Evolutionary conservation across 92 coral and sea anemone species (phyloP), one percentile per base, ranked within the genome.

Genomic region (Paragorgia papillata): DNA sequence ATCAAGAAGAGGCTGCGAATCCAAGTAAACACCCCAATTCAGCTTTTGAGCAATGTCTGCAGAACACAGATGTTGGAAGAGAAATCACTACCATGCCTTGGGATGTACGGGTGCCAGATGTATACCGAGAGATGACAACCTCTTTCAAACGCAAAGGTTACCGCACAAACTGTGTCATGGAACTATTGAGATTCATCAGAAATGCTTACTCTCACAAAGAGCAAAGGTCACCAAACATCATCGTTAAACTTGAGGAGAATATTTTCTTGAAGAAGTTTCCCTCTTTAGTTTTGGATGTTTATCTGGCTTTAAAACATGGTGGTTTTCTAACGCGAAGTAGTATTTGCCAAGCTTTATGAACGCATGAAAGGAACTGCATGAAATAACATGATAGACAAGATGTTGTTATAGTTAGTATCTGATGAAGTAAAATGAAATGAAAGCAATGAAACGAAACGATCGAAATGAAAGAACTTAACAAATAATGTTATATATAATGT

Each of bases 101-200:
- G 60, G 48, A 82, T 49, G 0, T 17, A 18, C 57, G 35, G 12
- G 51, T 82, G 31, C 77, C 86, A 17, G 41, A 28, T 7, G 27
- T 82, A 18, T 63, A 82, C 48, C 44, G 39, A 20, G 84, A 84
- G 43, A 80, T 84, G 75, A 79, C 60, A 19, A 50, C 46, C 31
- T 46, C 53, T 12, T 35, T 49, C 0, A 66, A 73, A 55, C 68
- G 57, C 29, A 55, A 32, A 13, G 57, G 65, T 1, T 81, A 81
- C 50, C 70, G 40, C 63, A 85, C 89, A 15, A 24, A 25, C 14
- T 81, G 82, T 39, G 58, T 55, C 17, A 62, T 86, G 2, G 86
- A 82, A 30, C 49, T 86, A 28, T 76, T 86, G 79, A 62, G 86
- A 9, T 81, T 86, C 41, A n/a, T 86, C 18, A 66, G 89, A 59